phyloP scores from a whole-genome alignment of 2,113 vertebrate species.

The Himantopus leucocephalus region DNA sequence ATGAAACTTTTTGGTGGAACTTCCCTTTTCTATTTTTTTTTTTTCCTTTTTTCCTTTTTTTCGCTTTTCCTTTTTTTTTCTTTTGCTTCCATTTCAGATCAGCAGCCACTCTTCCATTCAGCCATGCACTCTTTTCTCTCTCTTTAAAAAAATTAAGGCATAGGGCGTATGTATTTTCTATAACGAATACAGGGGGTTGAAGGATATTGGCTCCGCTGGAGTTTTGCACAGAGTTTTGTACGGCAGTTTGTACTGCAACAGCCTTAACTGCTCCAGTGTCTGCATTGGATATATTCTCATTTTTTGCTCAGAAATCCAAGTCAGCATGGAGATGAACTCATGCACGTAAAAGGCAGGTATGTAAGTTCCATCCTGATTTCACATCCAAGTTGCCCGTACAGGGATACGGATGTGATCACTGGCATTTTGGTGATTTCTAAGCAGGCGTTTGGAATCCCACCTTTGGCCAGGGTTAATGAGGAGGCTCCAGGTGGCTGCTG shows the following conservation, averaged over 20 bases:
- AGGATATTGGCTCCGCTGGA: neutral
- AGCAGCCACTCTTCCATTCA: neutral
- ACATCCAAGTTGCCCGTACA: fast-evolving
- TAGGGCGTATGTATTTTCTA: neutral
- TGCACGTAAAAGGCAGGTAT: neutral
- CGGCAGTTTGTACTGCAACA: neutral
- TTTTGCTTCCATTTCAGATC: neutral
- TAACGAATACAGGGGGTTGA: neutral
- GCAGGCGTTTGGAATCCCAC: neutral
- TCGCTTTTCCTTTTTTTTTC: neutral
- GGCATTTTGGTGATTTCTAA: neutral
- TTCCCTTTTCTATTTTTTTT: neutral
- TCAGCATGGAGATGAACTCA: neutral
- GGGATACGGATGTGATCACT: neutral
- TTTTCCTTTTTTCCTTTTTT: too few relatives aligned
- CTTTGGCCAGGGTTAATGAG: fast-evolving
- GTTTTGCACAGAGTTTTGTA: neutral
- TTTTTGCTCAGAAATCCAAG: neutral
- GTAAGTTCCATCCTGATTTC: neutral
- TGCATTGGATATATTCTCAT: neutral
- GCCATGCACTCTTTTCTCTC: neutral
- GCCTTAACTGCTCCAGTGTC: neutral
- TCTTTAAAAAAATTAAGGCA: neutral
- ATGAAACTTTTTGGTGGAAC: neutral
- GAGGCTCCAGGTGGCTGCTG: neutral